Evolutionary conservation across 2,797 vertebrate genomes (phyloP), one percentile per base, ranked within the genome.

Genomic region (Todus mexicanus): DNA sequence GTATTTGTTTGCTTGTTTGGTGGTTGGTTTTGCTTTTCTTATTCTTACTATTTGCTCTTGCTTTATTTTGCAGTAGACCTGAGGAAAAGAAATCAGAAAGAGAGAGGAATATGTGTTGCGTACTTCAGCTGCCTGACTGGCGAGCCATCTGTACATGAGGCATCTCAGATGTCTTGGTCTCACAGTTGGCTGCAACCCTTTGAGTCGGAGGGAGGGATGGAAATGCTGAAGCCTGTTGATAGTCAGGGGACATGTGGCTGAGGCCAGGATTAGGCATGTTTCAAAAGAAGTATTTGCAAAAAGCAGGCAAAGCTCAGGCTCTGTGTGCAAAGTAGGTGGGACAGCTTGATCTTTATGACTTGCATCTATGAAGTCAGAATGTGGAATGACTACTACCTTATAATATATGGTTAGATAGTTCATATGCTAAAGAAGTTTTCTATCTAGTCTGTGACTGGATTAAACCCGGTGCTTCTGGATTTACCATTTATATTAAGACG

Each of bases 91-190:
- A 63, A 70, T 31, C 23, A 4, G 21, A 51, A 84, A 87, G 27
- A 6, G 33, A 85, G 17, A 33, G 47, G 26, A 65, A 35, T 63
- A 47, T 79, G 51, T 76, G 64, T 53, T 61, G 68, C 78, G 33
- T 79, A 54, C 43, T 73, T 89, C 74, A 84, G 47, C 64, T 79
- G 74, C 45, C 60, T 90, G 78, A 60, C 92, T 95, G 84, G 45
- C 2, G 0, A 84, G 29, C 86, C 81, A 74, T 84, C 84, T 95
- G 93, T 71, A 94, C 81, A 76, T 31, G 53, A 84, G 61, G 26
- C 20, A 4, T 51, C 68, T 90, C 84, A 92, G 77, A 87, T 84
- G 75, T 71, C 81, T 87, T 88, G 59, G 80, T 93, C 86, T 94
- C 88, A 71, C 68, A 94, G 53, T 83, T 92, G 74, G 45, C 56